Conservation (phyloP, 2,797 vertebrate genomes). For the Chelon auratus region DNA sequence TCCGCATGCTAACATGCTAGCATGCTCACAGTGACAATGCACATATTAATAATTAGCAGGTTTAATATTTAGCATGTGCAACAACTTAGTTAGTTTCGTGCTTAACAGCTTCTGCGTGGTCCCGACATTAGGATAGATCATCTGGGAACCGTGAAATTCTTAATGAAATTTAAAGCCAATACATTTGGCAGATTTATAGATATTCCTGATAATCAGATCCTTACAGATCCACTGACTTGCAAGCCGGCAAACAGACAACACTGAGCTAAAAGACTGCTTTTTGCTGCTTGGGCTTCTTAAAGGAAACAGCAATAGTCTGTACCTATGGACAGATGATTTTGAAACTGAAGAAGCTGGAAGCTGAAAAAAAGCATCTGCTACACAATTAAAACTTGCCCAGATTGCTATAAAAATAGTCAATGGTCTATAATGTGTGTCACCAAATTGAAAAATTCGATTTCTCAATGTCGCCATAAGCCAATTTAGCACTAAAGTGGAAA, state of each 20-base stretch:
- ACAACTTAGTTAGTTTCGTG: no score
- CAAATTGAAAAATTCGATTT: slow-evolving; percentile 26
- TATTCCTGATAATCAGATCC: neutral
- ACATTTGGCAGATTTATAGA: neutral
- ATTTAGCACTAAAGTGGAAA: slow-evolving; percentile 40
- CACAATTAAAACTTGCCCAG: neutral
- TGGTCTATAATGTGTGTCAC: neutral
- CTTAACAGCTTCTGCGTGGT: no score
- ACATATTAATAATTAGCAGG: no score
- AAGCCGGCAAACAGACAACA: neutral
- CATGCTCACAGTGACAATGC: no score
- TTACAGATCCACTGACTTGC: neutral
- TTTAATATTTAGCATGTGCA: no score
- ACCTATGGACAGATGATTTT: no score
- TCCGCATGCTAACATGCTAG: no score
- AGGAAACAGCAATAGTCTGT: no score
- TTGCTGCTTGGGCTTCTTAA: neutral
- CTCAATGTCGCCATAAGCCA: neutral
- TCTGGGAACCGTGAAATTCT: neutral
- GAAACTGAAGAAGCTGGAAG: no score
- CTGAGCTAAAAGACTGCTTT: neutral
- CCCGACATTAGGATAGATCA: neutral
- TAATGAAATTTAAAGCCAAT: neutral
- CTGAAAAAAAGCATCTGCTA: neutral
- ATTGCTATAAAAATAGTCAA: neutral